Base-by-base conservation (phyloP, 2,113 vertebrate genomes). In the Strix aluco region DNA sequence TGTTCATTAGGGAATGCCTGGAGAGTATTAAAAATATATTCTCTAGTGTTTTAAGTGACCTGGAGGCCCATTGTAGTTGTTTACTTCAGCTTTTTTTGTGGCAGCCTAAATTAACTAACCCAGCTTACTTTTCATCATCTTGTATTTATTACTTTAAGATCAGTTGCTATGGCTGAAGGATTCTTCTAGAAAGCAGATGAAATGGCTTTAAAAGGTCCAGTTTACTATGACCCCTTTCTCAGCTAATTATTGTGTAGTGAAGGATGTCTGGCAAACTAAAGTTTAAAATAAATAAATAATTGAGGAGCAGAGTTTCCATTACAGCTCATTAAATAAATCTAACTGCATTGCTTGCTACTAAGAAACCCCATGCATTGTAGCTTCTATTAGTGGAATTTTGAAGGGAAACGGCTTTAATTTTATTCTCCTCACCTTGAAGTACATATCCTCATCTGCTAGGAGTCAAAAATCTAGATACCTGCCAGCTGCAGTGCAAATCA, bases 401-500 rank as follows among this genome's bases (percentile, higher is more conserved):
- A 57, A 58, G 84, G 62, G 80, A 96, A 97, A 90, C 36, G 79
- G 72, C 77, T 93, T 91, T 88, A 29, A 91, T 86, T 94, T 94
- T 94, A 52, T 85, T 89, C 67, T 92, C 15, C 71, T 96, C 90
- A 94, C 97, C 95, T 96, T 94, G 93, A 96, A 90, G 90, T 90
- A 38, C 47, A 17, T 58, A 69, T 92, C 82, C 79, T 97, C 84
- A 36, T 91, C 74, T 92, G 70, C 80, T 61, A 72, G 73, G 71
- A 97, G 62, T 90, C 71, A 94, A 52, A 94, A 90, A 83, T 71
- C 67, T 46, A 86, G 79, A 38, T 97, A 92, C 51, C 81, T 92
- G 93, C 87, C 96, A 97, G 90, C 94, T 94, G 93, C 95, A 92
- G 79, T 78, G 54, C 82, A 94, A 93, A 97, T 92, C 94, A 97